phyloP scores from a whole-genome alignment of 2,797 vertebrate species.

The Manis javanica region DNA sequence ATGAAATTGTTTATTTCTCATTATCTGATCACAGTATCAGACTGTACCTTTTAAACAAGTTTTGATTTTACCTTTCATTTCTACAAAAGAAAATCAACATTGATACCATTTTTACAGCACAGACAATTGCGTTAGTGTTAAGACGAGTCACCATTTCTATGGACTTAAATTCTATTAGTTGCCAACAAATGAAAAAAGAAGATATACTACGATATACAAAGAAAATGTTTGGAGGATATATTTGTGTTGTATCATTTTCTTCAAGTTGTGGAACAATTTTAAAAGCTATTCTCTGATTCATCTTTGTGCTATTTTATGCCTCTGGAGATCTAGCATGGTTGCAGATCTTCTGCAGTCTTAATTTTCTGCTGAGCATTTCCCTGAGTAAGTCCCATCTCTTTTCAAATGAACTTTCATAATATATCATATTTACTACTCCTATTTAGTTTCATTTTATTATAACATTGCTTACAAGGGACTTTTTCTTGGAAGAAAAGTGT shows the following conservation, averaged over 20 bases:
- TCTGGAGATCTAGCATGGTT: not conserved
- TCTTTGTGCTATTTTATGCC: not conserved
- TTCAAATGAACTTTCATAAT: not conserved
- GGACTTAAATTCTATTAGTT: conserved; percentile 14
- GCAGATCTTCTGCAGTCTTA: not conserved
- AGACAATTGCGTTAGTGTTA: conserved; percentile 17
- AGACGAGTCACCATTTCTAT: not conserved
- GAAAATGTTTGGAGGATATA: conserved; percentile 29
- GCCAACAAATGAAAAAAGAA: conserved; percentile 25
- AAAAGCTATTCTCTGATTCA: not conserved
- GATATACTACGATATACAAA: conserved; percentile 37
- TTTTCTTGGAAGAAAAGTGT: conserved; percentile 34
- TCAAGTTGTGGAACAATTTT: not conserved
- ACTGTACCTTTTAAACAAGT: conserved; percentile 20
- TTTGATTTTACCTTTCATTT: conserved; percentile 52
- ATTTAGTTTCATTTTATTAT: conserved; percentile 44
- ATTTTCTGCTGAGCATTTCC: not conserved
- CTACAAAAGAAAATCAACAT: conserved; percentile 14
- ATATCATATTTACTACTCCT: not conserved
- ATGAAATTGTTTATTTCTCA: too few species aligned
- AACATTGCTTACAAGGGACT: conserved; percentile 32
- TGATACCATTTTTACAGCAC: not conserved
- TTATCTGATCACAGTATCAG: too few species aligned
- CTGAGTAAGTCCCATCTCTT: not conserved
- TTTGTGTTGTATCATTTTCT: conserved; percentile 17